Evolutionary conservation across 2,113 vertebrate genomes (phyloP).

Genomic region (Baryphthengus martii): DNA sequence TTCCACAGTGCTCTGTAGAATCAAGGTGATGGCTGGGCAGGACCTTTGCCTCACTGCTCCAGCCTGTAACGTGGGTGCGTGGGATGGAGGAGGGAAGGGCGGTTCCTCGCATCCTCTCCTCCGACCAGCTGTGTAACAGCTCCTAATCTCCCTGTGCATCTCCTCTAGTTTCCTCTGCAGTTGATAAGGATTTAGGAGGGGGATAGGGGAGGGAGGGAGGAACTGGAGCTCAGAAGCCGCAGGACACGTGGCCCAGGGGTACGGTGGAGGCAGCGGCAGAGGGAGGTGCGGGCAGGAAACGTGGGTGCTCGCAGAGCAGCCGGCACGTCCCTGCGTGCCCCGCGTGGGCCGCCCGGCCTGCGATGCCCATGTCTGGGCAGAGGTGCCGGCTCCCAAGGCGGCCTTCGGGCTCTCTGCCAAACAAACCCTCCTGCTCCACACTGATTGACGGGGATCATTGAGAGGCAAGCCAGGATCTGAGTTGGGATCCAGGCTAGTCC

Average conservation of each 20-base stretch:
- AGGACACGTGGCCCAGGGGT: neutral
- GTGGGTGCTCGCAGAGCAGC: neutral
- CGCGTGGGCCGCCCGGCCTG: rapidly evolving
- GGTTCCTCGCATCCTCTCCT: neutral
- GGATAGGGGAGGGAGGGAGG: neutral
- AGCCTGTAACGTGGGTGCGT: rapidly evolving
- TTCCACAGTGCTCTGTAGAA: neutral
- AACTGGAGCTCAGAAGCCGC: neutral
- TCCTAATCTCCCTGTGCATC: conserved; percentile 26
- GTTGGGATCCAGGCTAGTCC: rapidly evolving
- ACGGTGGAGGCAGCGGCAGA: neutral
- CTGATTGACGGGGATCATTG: neutral
- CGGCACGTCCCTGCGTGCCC: rapidly evolving
- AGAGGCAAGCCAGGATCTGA: neutral
- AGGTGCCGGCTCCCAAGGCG: neutral
- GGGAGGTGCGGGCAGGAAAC: neutral
- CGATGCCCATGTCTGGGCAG: neutral
- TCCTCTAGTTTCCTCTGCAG: neutral
- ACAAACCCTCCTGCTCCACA: neutral
- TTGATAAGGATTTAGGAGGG: neutral
- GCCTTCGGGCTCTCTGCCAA: neutral
- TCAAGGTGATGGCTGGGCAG: neutral
- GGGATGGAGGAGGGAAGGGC: neutral
- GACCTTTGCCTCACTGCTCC: neutral
- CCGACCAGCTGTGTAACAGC: neutral